These are phyloP conservation scores for Misgurnus anguillicaudatus DNA, from an alignment of 2,113 vertebrate genomes.

Conservation along the genomic window DNA sequence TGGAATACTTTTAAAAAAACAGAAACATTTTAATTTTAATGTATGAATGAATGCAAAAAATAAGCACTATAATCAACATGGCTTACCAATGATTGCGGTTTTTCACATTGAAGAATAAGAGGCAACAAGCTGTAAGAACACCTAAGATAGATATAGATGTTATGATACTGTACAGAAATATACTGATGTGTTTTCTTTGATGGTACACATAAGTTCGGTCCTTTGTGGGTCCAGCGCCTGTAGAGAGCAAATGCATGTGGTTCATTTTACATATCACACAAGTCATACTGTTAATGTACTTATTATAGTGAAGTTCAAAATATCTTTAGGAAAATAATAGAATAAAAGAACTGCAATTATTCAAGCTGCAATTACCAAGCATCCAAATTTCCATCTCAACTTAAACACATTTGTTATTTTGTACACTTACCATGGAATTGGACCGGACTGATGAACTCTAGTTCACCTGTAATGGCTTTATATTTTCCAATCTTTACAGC, in stretches of 20 bases:
- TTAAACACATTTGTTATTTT: not conserved
- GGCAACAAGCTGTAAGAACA: conserved; percentile 82
- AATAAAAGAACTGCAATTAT: not conserved
- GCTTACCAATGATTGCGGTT: conserved; percentile 82
- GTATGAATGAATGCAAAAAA: not conserved
- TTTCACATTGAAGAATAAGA: conserved; percentile 83
- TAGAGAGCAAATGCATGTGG: not conserved
- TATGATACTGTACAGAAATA: conserved; percentile 80
- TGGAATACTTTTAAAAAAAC: not conserved
- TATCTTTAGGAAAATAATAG: too few relatives aligned
- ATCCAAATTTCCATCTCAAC: too few relatives aligned
- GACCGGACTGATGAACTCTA: conserved; percentile 82
- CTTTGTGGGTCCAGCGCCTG: conserved; percentile 83
- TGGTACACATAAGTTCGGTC: conserved; percentile 81
- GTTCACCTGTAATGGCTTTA: conserved; percentile 76
- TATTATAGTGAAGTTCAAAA: too few relatives aligned
- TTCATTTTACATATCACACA: not conserved
- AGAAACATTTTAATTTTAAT: not conserved
- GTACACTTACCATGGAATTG: conserved; percentile 84
- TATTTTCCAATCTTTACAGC: conserved; percentile 87
- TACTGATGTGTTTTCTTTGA: conserved; percentile 77
- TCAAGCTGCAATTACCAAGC: not conserved
- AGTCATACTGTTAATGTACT: too few relatives aligned
- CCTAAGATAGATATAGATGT: conserved; percentile 81
- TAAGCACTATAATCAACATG: not conserved